phyloP scores from a whole-genome alignment of 2,888 invertebrate genomes.

The Taenaris catops region DNA sequence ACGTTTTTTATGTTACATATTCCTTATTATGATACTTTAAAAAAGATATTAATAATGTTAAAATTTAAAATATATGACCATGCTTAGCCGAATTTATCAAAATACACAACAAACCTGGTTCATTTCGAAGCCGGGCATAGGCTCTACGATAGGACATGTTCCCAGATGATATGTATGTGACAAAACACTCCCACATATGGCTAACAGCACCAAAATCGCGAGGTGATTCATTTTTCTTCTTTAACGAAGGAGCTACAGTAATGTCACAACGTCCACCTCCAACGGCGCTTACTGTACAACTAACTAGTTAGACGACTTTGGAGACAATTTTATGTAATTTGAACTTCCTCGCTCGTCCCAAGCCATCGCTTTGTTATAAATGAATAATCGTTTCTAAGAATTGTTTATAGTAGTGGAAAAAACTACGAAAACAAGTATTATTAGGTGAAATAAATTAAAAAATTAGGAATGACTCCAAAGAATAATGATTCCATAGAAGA shows the following conservation, averaged over 20 bases:
- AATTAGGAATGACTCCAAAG: no score
- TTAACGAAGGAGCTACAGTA: slow-evolving; percentile 3
- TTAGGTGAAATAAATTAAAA: no score
- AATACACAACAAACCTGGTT: no score
- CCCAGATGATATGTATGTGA: slow-evolving; percentile 88
- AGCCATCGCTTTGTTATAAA: slow-evolving; percentile 6
- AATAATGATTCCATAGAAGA: no score
- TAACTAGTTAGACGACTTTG: slow-evolving; percentile 18
- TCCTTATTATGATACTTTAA: no score
- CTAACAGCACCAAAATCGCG: slow-evolving; percentile 38
- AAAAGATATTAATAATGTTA: no score
- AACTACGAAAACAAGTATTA: no score
- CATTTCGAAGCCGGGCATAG: slow-evolving; percentile 87
- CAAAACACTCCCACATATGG: slow-evolving; percentile 44
- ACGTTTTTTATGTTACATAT: no score
- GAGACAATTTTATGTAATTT: slow-evolving; percentile 19
- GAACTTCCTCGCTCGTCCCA: slow-evolving; percentile 8
- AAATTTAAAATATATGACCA: no score
- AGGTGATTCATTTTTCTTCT: slow-evolving; percentile 37
- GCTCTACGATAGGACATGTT: slow-evolving; percentile 86
- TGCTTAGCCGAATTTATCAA: no score
- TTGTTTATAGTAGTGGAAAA: no score
- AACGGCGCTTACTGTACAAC: slow-evolving; percentile 13
- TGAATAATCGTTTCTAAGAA: slow-evolving; percentile 17
- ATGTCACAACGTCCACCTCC: slow-evolving; percentile 6